Conservation (phyloP, 64 coral and sea anemone genomes). For the Actinia tenebrosa region DNA sequence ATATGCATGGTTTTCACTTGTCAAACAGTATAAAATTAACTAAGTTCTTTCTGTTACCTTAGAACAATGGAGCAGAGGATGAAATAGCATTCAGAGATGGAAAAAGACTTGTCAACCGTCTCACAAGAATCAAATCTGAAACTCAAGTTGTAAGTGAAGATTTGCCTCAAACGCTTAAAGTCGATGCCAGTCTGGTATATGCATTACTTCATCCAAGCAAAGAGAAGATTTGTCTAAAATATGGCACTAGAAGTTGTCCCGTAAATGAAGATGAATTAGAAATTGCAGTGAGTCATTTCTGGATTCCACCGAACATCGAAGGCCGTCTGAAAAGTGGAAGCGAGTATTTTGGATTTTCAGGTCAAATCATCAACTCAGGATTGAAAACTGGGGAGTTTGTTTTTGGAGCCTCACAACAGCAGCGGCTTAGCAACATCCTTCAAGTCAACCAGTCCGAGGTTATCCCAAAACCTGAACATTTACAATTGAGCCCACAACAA, state of each 20-base stretch:
- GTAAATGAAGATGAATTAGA: slow-evolving; percentile 25
- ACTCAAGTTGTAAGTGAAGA: background rate
- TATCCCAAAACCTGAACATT: slow-evolving; percentile 37
- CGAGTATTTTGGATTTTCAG: slow-evolving; percentile 13
- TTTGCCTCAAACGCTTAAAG: background rate
- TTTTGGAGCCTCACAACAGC: slow-evolving; percentile 35
- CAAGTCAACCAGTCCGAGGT: slow-evolving; percentile 29
- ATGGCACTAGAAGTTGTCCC: slow-evolving; percentile 7
- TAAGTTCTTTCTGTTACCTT: background rate
- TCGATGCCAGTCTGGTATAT: background rate
- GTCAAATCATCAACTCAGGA: slow-evolving; percentile 19
- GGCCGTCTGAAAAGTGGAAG: background rate
- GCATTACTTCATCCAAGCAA: slow-evolving; percentile 35
- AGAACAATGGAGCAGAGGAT: slow-evolving; percentile 26
- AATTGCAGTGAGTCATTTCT: slow-evolving; percentile 48
- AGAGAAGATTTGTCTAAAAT: slow-evolving; percentile 27
- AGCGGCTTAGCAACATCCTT: slow-evolving; percentile 34
- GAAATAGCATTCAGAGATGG: slow-evolving; percentile 53
- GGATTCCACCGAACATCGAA: slow-evolving; percentile 33
- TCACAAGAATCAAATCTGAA: slow-evolving; percentile 22
- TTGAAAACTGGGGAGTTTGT: slow-evolving; percentile 20
- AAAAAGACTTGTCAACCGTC: slow-evolving; percentile 63
- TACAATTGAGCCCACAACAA: slow-evolving; percentile 44
- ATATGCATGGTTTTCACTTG: too few relatives aligned
- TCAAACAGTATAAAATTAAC: background rate